These are phyloP conservation scores for Halcyon leucocephala DNA, from an alignment of 2,797 vertebrate genomes.

Conservation along the genomic window DNA sequence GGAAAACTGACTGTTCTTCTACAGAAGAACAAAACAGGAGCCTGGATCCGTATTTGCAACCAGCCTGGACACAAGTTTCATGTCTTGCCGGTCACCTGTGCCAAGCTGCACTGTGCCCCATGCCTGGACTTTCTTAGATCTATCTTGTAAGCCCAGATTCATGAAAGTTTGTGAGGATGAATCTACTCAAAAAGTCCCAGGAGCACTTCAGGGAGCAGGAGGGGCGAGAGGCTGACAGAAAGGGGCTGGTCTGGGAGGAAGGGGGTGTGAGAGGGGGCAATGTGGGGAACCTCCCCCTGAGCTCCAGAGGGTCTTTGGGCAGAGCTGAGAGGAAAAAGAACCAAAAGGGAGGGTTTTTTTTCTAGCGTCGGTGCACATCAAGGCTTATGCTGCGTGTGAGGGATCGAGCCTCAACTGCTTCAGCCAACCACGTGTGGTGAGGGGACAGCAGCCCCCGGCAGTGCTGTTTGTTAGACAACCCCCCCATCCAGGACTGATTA, in stretches of 20 bases:
- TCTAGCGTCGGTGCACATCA: rapidly evolving
- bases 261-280: rapidly evolving
- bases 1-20: neutral
- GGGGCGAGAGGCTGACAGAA: rapidly evolving
- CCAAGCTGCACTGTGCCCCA: rapidly evolving
- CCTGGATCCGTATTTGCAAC: neutral
- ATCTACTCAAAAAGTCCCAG: neutral
- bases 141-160: neutral
- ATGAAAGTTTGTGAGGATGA: neutral
- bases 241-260: neutral
- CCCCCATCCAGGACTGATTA: neutral
- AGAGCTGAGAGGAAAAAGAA: neutral
- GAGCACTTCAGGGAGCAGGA: neutral
- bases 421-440: neutral
- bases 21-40: neutral
- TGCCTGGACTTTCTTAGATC: neutral
- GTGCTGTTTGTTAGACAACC: neutral
- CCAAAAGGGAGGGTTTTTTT: neutral
- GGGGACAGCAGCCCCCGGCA: neutral
- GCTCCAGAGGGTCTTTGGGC: neutral
- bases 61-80: neutral
- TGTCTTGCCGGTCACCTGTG: neutral
- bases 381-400: neutral
- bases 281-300: neutral
- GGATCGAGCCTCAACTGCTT: rapidly evolving